Evolutionary conservation across 1,140 invertebrate genomes (phyloP).

Genomic region (Chionoecetes opilio): DNA sequence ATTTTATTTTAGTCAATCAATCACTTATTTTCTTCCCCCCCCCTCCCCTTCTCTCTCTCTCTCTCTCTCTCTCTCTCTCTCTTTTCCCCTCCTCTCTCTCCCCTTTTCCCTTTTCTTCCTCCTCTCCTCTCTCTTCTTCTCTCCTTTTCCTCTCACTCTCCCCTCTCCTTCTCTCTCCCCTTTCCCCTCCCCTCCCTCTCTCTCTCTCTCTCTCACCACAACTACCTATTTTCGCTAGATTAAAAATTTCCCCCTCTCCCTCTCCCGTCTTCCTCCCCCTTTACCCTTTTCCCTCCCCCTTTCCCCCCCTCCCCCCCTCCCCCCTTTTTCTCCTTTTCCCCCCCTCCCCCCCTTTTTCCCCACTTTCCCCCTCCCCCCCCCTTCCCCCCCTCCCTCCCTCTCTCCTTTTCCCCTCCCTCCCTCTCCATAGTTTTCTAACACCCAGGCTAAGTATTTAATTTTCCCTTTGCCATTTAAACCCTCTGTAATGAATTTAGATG

Average conservation of each 20-base stretch:
- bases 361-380: background rate
- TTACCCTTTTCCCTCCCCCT: background rate
- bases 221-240: background rate
- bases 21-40: background rate
- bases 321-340: background rate
- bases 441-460: slow-evolving; percentile 73
- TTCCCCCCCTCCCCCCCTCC: background rate
- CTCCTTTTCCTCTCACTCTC: background rate
- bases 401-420: background rate
- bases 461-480: slow-evolving; percentile 65
- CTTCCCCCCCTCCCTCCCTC: background rate
- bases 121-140: no score
- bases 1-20: no score
- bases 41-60: background rate
- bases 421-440: slow-evolving; percentile 47
- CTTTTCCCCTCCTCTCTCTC: background rate
- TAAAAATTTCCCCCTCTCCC: background rate
- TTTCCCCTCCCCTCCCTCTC: background rate
- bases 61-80: background rate
- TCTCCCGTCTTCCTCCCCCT: slow-evolving; percentile 15
- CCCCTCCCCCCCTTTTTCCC: background rate
- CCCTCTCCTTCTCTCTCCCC: background rate
- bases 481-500: slow-evolving; percentile 78
- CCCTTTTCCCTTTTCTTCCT: background rate
- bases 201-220: background rate